Conservation (phyloP, 1,140 invertebrate genomes). For the Ylistrum balloti region DNA sequence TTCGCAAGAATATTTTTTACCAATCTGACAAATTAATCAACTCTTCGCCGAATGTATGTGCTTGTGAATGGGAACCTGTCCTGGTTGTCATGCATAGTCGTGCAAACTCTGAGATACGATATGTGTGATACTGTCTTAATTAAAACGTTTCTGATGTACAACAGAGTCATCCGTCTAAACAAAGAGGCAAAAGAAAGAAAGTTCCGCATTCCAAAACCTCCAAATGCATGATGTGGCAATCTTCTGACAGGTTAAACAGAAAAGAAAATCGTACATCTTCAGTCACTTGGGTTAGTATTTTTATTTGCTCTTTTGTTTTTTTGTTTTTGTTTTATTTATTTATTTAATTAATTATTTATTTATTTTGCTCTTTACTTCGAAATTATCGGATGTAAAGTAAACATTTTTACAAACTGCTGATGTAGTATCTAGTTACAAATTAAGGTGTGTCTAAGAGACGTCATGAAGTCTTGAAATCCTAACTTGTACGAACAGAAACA, state of each 20-base stretch:
- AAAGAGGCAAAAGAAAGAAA: not conserved
- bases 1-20: not conserved
- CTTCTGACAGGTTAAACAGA: not conserved
- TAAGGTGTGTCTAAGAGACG: too few relatives aligned
- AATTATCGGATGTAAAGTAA: too few relatives aligned
- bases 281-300: too few relatives aligned
- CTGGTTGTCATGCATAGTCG: not conserved
- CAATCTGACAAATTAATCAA: slow-evolving; percentile 36
- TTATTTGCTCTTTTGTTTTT: too few relatives aligned
- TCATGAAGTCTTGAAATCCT: too few relatives aligned
- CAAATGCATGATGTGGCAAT: not conserved
- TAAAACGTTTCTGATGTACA: not conserved
- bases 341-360: too few relatives aligned
- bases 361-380: too few relatives aligned
- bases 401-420: too few relatives aligned
- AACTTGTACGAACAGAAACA: too few relatives aligned
- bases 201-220: not conserved
- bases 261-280: too few relatives aligned
- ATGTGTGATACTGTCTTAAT: not conserved
- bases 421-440: too few relatives aligned
- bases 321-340: too few relatives aligned
- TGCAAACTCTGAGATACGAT: not conserved
- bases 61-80: not conserved
- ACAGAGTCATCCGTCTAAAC: not conserved
- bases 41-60: not conserved